phyloP scores from a whole-genome alignment of 2,797 vertebrate species.

The Enteromius afrohamiltoni region DNA sequence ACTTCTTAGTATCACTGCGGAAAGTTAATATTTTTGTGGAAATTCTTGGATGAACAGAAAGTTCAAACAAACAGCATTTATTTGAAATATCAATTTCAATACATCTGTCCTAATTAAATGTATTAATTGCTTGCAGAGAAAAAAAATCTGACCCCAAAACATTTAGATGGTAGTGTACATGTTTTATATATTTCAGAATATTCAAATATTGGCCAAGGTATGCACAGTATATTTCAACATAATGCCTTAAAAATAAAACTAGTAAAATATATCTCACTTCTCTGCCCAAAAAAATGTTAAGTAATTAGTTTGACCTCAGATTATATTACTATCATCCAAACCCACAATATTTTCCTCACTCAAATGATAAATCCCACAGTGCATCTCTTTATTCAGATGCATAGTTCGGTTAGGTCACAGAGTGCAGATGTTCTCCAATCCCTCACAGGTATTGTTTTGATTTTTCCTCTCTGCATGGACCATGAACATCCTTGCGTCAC shows the following conservation, averaged over 20 bases:
- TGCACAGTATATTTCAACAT: not conserved
- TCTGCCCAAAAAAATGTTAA: slow-evolving; percentile 1
- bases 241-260: slow-evolving; percentile 2
- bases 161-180: not conserved
- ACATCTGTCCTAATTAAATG: not conserved
- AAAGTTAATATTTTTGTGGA: not conserved
- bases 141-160: not conserved
- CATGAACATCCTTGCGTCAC: slow-evolving; percentile 68
- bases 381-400: slow-evolving; percentile 61
- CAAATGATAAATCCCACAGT: slow-evolving; percentile 42
- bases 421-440: slow-evolving; percentile 71
- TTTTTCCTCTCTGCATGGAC: slow-evolving; percentile 63
- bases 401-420: slow-evolving; percentile 59
- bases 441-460: slow-evolving; percentile 62
- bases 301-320: not conserved
- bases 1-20: not conserved
- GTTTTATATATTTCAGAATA: not conserved
- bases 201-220: not conserved
- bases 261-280: not conserved
- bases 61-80: not conserved
- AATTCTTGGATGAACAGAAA: not conserved
- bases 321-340: slow-evolving; percentile 10
- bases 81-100: not conserved
- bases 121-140: not conserved
- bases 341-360: not conserved